Conservation (phyloP, 2,888 invertebrate species). For the Heteromyza rotundicornis region DNA sequence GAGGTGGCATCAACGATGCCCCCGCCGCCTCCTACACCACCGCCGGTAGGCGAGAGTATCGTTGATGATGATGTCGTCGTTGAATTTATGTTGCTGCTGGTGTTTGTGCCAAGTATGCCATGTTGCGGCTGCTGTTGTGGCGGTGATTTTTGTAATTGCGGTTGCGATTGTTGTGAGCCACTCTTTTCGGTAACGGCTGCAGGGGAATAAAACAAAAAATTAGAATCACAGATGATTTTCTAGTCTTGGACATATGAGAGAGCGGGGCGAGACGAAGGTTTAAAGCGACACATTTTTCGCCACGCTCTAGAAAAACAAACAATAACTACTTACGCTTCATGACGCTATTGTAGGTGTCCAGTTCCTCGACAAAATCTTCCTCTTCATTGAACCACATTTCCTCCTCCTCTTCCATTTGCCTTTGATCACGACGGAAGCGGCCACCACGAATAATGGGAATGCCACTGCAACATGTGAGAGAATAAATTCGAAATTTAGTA, state of each 20-base stretch:
- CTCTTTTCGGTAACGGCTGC: conserved; percentile 58
- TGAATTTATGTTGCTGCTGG: conserved; percentile 53
- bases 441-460: conserved; percentile 72
- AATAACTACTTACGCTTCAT: conserved; percentile 58
- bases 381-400: conserved; percentile 99
- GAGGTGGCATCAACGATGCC: conserved; percentile 42
- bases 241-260: not conserved
- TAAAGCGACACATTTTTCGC: too few relatives aligned
- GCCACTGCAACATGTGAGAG: conserved; percentile 37
- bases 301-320: conserved; percentile 25
- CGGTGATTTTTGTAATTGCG: conserved; percentile 48
- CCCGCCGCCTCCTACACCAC: conserved; percentile 40
- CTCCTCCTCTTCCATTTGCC: conserved; percentile 95
- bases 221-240: conserved; percentile 5
- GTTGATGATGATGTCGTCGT: conserved; percentile 48
- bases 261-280: not conserved
- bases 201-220: too few relatives aligned
- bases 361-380: conserved; percentile 86
- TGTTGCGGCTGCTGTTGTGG: conserved; percentile 52
- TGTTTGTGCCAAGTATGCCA: conserved; percentile 41
- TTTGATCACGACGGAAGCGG: conserved; percentile 88
- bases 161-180: conserved; percentile 56
- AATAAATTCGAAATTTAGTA: not conserved
- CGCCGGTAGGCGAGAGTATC: conserved; percentile 47
- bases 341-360: conserved; percentile 61